Conservation (phyloP, 2,113 vertebrate species). For the Limnothrissa miodon region DNA sequence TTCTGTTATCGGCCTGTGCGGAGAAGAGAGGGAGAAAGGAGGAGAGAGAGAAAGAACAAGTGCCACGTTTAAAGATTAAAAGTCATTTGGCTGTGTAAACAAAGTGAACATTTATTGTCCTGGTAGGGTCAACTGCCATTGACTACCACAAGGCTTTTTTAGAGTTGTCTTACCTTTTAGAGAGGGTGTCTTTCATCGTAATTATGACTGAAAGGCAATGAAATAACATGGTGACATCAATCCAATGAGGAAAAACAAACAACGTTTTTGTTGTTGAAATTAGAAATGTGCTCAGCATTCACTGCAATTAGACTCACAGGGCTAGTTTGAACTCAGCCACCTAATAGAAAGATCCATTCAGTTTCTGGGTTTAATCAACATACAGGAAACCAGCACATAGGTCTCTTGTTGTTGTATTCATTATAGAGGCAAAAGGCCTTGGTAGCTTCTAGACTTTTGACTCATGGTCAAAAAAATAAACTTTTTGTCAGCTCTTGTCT, state of each 20-base stretch:
- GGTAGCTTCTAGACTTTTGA: not conserved
- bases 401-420: not conserved
- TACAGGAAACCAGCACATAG: not conserved
- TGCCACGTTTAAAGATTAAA: constrained; percentile 29
- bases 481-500: not conserved
- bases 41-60: too few species aligned
- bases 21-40: not conserved
- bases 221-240: not conserved
- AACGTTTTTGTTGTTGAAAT: not conserved
- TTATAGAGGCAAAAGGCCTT: not conserved
- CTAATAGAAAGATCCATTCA: too few species aligned
- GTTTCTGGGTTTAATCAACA: too few species aligned
- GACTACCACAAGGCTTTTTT: not conserved
- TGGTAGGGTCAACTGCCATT: constrained; percentile 10
- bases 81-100: not conserved
- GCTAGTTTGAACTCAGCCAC: too few species aligned
- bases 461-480: not conserved
- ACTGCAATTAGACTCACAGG: not conserved
- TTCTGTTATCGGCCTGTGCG: constrained; percentile 63
- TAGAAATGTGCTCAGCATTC: not conserved
- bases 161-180: constrained; percentile 63
- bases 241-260: not conserved
- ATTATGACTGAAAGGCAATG: constrained; percentile 62
- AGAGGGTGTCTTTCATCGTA: constrained; percentile 55
- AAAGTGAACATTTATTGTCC: not conserved